Evolutionary conservation across 2,113 vertebrate species (phyloP).

Genomic region (Thoracochromis brauschi): DNA sequence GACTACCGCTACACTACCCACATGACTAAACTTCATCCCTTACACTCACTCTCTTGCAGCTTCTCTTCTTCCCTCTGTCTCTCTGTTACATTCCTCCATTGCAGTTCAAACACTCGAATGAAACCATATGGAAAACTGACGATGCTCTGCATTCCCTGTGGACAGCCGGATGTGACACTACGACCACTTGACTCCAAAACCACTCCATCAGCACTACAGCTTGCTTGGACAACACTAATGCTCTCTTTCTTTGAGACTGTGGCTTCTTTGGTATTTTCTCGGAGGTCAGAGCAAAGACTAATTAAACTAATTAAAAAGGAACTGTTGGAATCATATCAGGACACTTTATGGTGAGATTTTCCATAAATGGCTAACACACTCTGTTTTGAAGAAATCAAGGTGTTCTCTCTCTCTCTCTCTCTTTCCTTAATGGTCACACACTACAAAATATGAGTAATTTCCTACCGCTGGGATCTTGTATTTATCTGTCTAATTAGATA

Average conservation of each 20-base stretch:
- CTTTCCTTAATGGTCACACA: not conserved
- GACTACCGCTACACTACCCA: conserved; percentile 41
- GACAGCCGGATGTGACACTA: conserved; percentile 34
- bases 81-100: conserved; percentile 45
- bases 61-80: not conserved
- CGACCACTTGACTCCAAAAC: conserved; percentile 31
- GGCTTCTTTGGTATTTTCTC: conserved; percentile 9
- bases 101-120: conserved; percentile 9
- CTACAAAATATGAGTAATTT: not conserved
- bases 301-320: not conserved
- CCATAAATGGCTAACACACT: conserved; percentile 2
- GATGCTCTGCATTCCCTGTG: conserved; percentile 34
- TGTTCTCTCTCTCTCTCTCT: not conserved
- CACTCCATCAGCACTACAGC: not conserved
- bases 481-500: not conserved
- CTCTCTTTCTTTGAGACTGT: not conserved
- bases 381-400: conserved; percentile 16
- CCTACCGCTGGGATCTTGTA: not conserved
- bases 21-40: conserved; percentile 18
- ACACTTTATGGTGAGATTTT: conserved; percentile 13
- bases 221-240: not conserved
- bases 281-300: not conserved
- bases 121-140: not conserved
- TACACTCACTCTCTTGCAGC: conserved; percentile 1
- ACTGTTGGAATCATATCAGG: not conserved